These are phyloP conservation scores for Xenopus petersii DNA, from an alignment of 2,797 vertebrate genomes.

Conservation along the genomic window DNA sequence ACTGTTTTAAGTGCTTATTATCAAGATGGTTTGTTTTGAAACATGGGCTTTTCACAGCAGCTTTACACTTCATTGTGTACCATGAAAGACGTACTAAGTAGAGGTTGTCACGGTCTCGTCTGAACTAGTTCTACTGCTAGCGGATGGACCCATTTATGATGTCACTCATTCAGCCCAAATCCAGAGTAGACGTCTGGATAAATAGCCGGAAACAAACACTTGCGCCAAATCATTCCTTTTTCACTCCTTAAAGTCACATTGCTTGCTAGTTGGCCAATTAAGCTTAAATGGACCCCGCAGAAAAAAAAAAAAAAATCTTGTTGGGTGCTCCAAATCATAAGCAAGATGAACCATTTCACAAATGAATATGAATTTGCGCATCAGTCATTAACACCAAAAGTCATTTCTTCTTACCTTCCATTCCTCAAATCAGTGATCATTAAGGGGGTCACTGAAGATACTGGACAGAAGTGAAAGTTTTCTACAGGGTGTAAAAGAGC, in stretches of 20 bases:
- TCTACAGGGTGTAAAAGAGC: too few species aligned
- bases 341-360: too few species aligned
- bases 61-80: conserved; percentile 76
- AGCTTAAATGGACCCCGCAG: too few species aligned
- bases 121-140: conserved; percentile 65
- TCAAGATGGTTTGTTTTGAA: conserved; percentile 73
- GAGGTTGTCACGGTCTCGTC: conserved; percentile 73
- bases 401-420: too few species aligned
- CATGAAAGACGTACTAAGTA: conserved; percentile 73
- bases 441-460: too few species aligned
- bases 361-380: too few species aligned
- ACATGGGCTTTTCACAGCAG: conserved; percentile 66
- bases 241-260: conserved; percentile 22
- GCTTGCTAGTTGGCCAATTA: too few species aligned
- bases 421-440: too few species aligned
- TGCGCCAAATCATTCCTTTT: conserved; percentile 53
- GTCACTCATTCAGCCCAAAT: conserved; percentile 76
- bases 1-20: conserved; percentile 77
- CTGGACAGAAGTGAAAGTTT: too few species aligned
- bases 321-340: too few species aligned
- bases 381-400: too few species aligned
- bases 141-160: conserved; percentile 73
- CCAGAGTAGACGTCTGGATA: conserved; percentile 67
- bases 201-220: conserved; percentile 67
- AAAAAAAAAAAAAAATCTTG: too few species aligned